Percentiles rank a stretch among this genome's conserved stretches.
phyloP scores from a whole-genome alignment of 2,888 invertebrate species.

The Argynnis bischoffii region DNA sequence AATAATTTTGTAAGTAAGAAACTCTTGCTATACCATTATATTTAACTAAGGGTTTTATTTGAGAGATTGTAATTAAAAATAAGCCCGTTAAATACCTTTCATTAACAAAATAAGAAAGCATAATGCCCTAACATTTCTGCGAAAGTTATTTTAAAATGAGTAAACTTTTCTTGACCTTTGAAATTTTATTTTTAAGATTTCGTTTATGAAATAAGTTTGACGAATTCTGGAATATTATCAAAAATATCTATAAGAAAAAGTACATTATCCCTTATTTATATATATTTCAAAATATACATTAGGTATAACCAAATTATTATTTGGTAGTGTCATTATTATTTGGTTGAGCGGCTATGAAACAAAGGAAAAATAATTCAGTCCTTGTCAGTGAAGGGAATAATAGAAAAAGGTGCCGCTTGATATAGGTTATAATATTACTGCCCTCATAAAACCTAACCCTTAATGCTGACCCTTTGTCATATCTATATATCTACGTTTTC shows the following conservation, averaged over 20 bases:
- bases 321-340: neutral
- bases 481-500: constrained; percentile 7
- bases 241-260: neutral
- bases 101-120: neutral
- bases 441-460: constrained; percentile 29
- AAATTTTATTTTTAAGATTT: neutral
- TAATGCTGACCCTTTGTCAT: constrained; percentile 18
- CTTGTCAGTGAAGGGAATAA: constrained; percentile 30
- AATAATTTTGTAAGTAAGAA: too few species aligned
- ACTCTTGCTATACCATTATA: too few species aligned
- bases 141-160: constrained; percentile 4
- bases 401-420: constrained; percentile 33
- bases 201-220: neutral
- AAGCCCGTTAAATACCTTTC: too few species aligned
- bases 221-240: neutral
- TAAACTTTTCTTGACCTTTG: constrained; percentile 2
- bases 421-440: constrained; percentile 34
- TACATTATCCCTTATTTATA: too few species aligned
- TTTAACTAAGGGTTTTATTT: too few species aligned
- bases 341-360: constrained; percentile 14
- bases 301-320: neutral
- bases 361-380: constrained; percentile 29
- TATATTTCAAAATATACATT: too few species aligned
- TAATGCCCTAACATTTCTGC: neutral
- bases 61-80: too few species aligned